These are phyloP conservation scores for Octodon degus DNA, from an alignment of 2,113 vertebrate genomes.

Conservation along the genomic window DNA sequence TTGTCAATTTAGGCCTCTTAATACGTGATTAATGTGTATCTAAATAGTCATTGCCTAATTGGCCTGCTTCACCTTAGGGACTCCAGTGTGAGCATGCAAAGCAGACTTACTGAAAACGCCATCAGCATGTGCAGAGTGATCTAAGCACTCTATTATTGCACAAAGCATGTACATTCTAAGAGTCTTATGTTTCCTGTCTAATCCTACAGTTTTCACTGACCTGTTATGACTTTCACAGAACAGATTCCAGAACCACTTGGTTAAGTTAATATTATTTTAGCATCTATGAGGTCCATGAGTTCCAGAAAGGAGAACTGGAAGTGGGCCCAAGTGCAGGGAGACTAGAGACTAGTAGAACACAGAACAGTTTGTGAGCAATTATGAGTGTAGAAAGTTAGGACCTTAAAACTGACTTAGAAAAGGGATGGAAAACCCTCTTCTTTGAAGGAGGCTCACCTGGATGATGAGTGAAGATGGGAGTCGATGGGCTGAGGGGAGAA, in stretches of 20 bases:
- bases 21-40: conserved; percentile 67
- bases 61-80: conserved; percentile 55
- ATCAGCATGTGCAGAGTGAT: background rate
- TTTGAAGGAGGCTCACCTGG: background rate
- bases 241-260: background rate
- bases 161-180: background rate
- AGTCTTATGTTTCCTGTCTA: background rate
- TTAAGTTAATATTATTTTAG: conserved; percentile 6
- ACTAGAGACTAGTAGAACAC: background rate
- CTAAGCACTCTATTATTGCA: background rate
- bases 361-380: background rate
- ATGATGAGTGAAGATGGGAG: background rate
- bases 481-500: background rate
- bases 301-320: background rate
- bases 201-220: background rate
- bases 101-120: background rate
- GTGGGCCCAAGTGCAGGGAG: background rate
- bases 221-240: background rate
- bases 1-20: conserved; percentile 42
- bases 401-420: background rate
- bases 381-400: background rate
- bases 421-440: background rate
- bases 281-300: background rate
- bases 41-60: conserved; percentile 55
- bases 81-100: background rate